Evolutionary conservation across 1,140 invertebrate species (phyloP).

Genomic region (Bombus sylvicola): DNA sequence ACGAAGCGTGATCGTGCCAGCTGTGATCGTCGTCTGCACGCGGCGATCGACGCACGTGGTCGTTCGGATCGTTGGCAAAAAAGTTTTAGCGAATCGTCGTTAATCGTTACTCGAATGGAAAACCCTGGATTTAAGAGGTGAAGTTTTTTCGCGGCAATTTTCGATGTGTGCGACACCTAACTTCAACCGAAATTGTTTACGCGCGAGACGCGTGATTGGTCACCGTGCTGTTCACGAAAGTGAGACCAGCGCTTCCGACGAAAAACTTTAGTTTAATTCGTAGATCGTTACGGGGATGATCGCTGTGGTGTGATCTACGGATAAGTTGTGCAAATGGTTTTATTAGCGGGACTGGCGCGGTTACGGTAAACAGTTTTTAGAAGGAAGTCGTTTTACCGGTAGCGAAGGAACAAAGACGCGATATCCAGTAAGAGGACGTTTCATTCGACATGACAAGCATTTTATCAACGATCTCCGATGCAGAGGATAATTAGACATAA

Average conservation of each 20-base stretch:
- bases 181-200: slow-evolving; percentile 8
- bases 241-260: not conserved
- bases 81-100: no score
- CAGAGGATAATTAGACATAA: not conserved
- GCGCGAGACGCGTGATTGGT: not conserved
- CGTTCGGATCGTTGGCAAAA: not conserved
- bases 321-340: not conserved
- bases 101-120: no score
- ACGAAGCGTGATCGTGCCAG: slow-evolving; percentile 48
- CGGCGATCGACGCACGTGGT: slow-evolving; percentile 57
- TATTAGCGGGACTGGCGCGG: not conserved
- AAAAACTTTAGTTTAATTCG: not conserved
- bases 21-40: slow-evolving; percentile 61
- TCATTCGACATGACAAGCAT: not conserved
- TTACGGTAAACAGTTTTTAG: not conserved
- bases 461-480: not conserved
- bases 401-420: not conserved
- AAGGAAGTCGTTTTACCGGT: slow-evolving; percentile 25
- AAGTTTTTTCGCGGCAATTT: no score
- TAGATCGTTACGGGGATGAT: not conserved
- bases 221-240: not conserved
- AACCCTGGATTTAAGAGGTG: no score
- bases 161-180: not conserved
- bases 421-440: not conserved
- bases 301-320: not conserved